These are phyloP conservation scores for Microcebus tavaratra DNA, from an alignment of 2,113 vertebrate species.

Conservation along the genomic window DNA sequence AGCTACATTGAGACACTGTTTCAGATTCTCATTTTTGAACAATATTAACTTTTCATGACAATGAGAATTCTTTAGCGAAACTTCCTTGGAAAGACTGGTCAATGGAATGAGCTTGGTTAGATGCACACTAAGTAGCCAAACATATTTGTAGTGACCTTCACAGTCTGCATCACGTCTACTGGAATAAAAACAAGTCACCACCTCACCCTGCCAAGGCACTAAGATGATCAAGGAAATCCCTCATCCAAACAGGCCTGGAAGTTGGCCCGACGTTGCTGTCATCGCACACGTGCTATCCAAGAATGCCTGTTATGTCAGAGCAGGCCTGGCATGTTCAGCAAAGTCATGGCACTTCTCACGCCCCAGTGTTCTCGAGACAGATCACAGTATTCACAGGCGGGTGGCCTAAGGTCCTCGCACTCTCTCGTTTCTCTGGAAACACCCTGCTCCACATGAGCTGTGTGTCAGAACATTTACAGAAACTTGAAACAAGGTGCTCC, in stretches of 20 bases:
- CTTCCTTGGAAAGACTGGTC: background rate
- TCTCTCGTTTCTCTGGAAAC: background rate
- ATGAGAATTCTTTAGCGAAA: background rate
- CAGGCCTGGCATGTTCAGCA: background rate
- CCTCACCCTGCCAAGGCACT: background rate
- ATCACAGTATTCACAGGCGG: background rate
- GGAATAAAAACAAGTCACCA: background rate
- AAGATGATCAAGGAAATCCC: background rate
- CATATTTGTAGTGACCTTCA: background rate
- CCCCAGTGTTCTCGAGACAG: background rate
- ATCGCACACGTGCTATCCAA: background rate
- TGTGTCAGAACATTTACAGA: rapidly evolving
- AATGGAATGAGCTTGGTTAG: background rate
- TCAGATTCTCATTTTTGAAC: background rate
- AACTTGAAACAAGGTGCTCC: too few relatives aligned
- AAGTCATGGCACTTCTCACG: background rate
- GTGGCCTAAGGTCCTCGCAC: too few relatives aligned
- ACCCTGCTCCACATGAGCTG: background rate
- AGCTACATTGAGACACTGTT: background rate
- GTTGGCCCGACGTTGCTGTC: background rate
- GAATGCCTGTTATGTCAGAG: background rate
- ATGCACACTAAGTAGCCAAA: background rate
- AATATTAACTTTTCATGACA: background rate
- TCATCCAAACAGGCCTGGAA: background rate
- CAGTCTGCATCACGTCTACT: background rate